Base-by-base conservation (phyloP, 2,888 invertebrate genomes). In the Abrostola tripartita region DNA sequence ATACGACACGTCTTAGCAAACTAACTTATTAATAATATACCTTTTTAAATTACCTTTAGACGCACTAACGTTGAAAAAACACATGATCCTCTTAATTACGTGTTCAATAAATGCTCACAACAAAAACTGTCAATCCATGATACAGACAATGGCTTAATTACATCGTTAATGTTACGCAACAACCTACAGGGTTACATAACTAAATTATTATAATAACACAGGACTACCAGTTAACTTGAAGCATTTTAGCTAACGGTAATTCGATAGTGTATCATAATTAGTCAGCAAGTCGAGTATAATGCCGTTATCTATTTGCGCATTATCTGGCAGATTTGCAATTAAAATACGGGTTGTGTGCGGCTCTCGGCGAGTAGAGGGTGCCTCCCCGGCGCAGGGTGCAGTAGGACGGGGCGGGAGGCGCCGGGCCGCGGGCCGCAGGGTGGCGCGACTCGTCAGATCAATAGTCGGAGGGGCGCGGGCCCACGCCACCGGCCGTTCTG, bases 241-340 rank as follows among this genome's bases (percentile, higher is more conserved):
- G 24, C 24, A 49, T 58, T 52, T 61, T n/a, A 68, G 54, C 12
- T 10, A 37, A 74, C 70, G 74, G 83, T 87, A 87, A 91, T 88
- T 88, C 83, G 85, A 91, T 91, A 89, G 87, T 85, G 85, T 86
- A 88, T 88, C 85, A 90, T 92, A 92, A 93, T 92, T 90, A 93
- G 92, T 92, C 89, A 91, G 89, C 90, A 88, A 91, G 90, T 86
- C 82, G 87, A 90, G 91, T 91, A 92, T 93, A 93, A 94, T 92
- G 86, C 90, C 87, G 92, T 93, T 94, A 94, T 94, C 93, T 94
- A 93, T 94, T 94, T 94, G 92, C 92, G 91, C 93, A 93, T 94
- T 93, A 94, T 93, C 94, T 93, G 90, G 92, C 92, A 93, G 93
- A 94, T 94, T 94, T 94, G 93, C 94, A 94, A 94, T 94, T 94